Base-by-base conservation (phyloP, 2,797 vertebrate species). In the Ibycter americanus region DNA sequence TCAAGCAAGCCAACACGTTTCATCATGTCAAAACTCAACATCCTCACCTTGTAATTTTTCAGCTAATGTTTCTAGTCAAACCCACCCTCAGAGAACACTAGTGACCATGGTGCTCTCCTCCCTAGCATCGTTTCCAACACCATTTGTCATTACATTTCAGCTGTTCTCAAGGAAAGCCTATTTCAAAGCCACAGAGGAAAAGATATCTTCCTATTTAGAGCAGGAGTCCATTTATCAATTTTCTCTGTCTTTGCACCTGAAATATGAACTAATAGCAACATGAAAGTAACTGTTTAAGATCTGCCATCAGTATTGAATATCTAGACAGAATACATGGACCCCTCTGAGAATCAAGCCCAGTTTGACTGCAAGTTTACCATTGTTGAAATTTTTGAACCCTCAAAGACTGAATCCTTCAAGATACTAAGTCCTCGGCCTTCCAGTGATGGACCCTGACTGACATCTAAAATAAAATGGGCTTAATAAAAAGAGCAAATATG, bases 171-270 rank as follows among this genome's bases (percentile, higher is more conserved):
- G 71, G 83, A 96, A 96, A 93, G 58, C 61, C 76, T 95, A 56
- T 95, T 96, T 95, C 88, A 97, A 97, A 96, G 90, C 62, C 70
- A 96, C 63, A 95, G 76, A 90, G 83, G 94, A 95, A 95, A 97
- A 96, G 65, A 54, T 80, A 93, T 71, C 54, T 88, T 97, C 91
- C 91, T 96, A 44, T 96, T 97, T 96, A 95, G 74, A 95, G 67
- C 12, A 96, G 86, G 91, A 97, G 74, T 58, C 62, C 54, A 46
- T 61, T 96, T 88, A 95, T 68, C 83, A 96, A 46, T 87, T 89
- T 96, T 95, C 76, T 83, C 72, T 80, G 31, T 34, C 20, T 84
- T 71, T 66, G 25, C 40, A 89, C 8, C 15, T 29, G 34, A 90
- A 84, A 80, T 52, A 70, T 2, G 9, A 90, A 82, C 22, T 80